Evolutionary conservation across 2,113 vertebrate species (phyloP).

Genomic region (Polypterus senegalus): DNA sequence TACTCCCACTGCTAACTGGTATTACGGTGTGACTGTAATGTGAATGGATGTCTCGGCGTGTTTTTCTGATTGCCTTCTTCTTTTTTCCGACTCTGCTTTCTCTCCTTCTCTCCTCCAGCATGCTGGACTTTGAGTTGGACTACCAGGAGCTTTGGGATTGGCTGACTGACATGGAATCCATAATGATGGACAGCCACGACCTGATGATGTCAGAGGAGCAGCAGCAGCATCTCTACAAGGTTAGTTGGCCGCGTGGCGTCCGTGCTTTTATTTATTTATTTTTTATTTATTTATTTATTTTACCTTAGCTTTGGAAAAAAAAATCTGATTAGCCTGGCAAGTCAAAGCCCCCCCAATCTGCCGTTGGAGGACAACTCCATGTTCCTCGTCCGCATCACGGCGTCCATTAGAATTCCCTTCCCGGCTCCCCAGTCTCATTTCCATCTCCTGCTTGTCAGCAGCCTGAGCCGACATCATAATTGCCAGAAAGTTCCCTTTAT

Average conservation of each 20-base stretch:
- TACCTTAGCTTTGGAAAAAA: conserved; percentile 41
- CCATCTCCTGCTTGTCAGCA: conserved; percentile 57
- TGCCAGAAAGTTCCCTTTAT: conserved; percentile 65
- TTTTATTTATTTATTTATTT: too few relatives aligned
- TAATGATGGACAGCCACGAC: conserved; percentile 87
- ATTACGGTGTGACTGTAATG: too few relatives aligned
- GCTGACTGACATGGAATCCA: conserved; percentile 97
- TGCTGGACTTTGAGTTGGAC: conserved; percentile 87
- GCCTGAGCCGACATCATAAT: conserved; percentile 60
- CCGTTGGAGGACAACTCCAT: conserved; percentile 49
- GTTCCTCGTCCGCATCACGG: conserved; percentile 60
- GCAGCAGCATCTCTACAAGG: conserved; percentile 91
- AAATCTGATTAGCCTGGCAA: conserved; percentile 77
- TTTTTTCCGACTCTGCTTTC: conserved; percentile 11
- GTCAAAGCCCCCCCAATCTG: conserved; percentile 23
- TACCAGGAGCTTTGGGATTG: conserved; percentile 96
- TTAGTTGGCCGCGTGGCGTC: conserved; percentile 42
- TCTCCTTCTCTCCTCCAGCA: conserved; percentile 56
- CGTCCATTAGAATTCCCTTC: conserved; percentile 66
- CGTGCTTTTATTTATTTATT: conserved; percentile 42
- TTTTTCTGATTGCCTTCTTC: conserved; percentile 12
- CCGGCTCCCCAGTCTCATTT: conserved; percentile 60
- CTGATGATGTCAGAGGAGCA: conserved; percentile 97
- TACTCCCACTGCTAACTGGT: too few relatives aligned
- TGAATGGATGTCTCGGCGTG: too few relatives aligned